Evolutionary conservation across 1,140 invertebrate species (phyloP), one percentile per base, ranked within the genome.

Genomic region (Lepidostoma basale): DNA sequence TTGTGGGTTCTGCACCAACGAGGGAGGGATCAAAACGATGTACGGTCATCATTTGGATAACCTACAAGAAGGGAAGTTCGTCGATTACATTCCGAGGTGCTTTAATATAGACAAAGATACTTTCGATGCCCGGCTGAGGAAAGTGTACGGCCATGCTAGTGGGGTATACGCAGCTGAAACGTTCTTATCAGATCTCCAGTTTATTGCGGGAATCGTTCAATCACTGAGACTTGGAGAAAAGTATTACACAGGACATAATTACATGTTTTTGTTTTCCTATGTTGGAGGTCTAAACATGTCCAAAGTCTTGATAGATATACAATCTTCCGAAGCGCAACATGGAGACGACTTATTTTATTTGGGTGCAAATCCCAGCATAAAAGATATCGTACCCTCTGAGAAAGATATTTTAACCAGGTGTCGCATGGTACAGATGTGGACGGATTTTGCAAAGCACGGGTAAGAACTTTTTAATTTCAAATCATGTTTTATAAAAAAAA

Each of bases 361-460:
- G 8, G 66, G 80, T 6, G 77, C 74, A 63, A 74, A 68, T 52
- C 59, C 73, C 12, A 65, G 79, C 1, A 70, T 74, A 3, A 66
- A 59, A 18, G 70, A 54, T 1, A 33, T 72, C 9, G 12, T 14
- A 36, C 28, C 78, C 9, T 72, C 77, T 30, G 76, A 77, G 3
- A 74, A 73, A 3, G 81, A 82, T 67, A 72, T 72, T 52, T 18
- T 76, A 4, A 76, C 81, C 0, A 67, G 73, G 45, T 66, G 81
- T 23, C 76, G 76, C 67, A 78, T 85, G 70, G 76, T 77, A 9
- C 59, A 70, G 10, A 76, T 85, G 77, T 84, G 83, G 83, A 79
- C 81, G 1, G 81, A 84, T 62, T 84, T 84, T 70, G 82, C 81
- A n/a, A 83, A 78, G 75, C 78, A 70, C 74, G 78, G 83, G 83